Percentiles rank a stretch among this genome's conserved stretches.
Evolutionary conservation across 2,888 invertebrate genomes (phyloP).

Genomic region (Dolomedes plantarius): DNA sequence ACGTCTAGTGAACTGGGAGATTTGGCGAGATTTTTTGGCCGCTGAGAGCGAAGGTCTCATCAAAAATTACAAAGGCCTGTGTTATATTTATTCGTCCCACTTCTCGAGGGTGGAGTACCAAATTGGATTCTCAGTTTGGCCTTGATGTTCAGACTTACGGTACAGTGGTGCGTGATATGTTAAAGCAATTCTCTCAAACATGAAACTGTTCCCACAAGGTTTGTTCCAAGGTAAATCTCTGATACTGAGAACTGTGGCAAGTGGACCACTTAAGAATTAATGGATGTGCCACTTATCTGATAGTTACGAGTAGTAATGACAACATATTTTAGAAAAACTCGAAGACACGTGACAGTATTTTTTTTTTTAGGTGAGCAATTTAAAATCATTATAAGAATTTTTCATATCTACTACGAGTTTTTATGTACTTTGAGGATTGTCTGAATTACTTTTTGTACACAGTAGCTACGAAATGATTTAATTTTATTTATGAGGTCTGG

Average conservation of each 20-base stretch:
- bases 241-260: constrained; percentile 18
- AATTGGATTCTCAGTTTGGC: constrained; percentile 54
- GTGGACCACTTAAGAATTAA: constrained; percentile 12
- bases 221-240: constrained; percentile 45
- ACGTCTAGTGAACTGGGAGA: not conserved
- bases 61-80: constrained; percentile 51
- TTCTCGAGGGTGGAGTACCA: constrained; percentile 64
- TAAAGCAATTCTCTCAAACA: constrained; percentile 50
- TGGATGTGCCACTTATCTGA: not conserved
- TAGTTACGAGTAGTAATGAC: not conserved
- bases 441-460: too few relatives aligned
- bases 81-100: constrained; percentile 62
- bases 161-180: constrained; percentile 54
- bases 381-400: too few relatives aligned
- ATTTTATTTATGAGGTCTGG: too few relatives aligned
- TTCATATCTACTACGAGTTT: too few relatives aligned
- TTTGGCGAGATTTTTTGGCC: constrained; percentile 15
- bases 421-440: too few relatives aligned
- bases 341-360: too few relatives aligned
- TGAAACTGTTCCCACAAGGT: constrained; percentile 23
- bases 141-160: constrained; percentile 50
- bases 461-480: too few relatives aligned
- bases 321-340: not conserved
- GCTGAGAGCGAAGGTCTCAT: constrained; percentile 48
- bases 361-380: too few relatives aligned